Percentiles rank a stretch among this genome's conserved stretches.
These are phyloP conservation scores for Etia nguti DNA, from an alignment of 2,113 vertebrate species.

Conservation along the genomic window DNA sequence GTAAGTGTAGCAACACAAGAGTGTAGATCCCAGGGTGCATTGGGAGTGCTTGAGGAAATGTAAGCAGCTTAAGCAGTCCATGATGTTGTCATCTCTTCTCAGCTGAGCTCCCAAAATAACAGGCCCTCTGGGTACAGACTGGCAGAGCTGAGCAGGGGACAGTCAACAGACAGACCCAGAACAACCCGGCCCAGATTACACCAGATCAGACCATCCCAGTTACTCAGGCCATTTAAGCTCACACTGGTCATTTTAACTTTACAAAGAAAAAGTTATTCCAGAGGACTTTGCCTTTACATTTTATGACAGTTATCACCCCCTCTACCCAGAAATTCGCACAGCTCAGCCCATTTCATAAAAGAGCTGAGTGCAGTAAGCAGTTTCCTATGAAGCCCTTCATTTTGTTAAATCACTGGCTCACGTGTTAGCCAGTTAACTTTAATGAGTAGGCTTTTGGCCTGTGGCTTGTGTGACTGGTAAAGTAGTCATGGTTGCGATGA, in stretches of 20 bases:
- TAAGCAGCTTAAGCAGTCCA: conserved; percentile 67
- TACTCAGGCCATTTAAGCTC: conserved; percentile 30
- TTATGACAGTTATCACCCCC: not conserved
- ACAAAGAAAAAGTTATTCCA: not conserved
- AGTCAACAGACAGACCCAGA: conserved; percentile 59
- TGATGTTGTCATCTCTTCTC: conserved; percentile 70
- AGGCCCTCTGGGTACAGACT: conserved; percentile 59
- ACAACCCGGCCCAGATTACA: conserved; percentile 60
- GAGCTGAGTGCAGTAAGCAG: not conserved
- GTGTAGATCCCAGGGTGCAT: conserved; percentile 50
- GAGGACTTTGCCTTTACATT: not conserved
- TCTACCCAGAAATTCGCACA: not conserved
- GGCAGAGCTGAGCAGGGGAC: conserved; percentile 51
- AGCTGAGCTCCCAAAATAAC: conserved; percentile 72
- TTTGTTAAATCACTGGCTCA: not conserved
- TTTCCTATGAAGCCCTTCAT: not conserved
- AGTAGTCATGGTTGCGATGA: not conserved
- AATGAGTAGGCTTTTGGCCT: not conserved
- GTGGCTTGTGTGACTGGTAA: not conserved
- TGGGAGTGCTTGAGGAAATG: conserved; percentile 64
- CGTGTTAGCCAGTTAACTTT: not conserved
- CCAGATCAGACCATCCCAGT: conserved; percentile 42
- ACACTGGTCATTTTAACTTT: conserved; percentile 23
- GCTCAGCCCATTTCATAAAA: not conserved
- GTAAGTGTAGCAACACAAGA: conserved; percentile 23